Conservation (phyloP, 2,113 vertebrate species). For the Leucopternis melanops region DNA sequence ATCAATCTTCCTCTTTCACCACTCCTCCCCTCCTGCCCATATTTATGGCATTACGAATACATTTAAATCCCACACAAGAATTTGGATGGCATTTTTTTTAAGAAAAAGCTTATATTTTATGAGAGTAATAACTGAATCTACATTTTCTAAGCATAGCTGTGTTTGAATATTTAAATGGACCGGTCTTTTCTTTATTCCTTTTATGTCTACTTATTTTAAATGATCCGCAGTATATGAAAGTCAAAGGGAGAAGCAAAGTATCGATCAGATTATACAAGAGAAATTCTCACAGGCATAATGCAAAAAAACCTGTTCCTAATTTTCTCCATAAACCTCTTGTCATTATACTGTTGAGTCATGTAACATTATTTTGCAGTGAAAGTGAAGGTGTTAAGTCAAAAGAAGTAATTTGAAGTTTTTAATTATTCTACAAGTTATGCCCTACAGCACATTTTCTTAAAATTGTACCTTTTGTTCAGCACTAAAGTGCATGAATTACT, state of each 20-base stretch:
- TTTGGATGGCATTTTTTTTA: neutral
- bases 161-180: neutral
- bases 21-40: neutral
- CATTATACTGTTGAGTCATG: neutral
- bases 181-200: neutral
- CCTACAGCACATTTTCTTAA: slow-evolving; percentile 30
- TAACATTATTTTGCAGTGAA: neutral
- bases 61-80: neutral
- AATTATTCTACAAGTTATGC: slow-evolving; percentile 44
- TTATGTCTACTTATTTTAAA: neutral
- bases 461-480: slow-evolving; percentile 49
- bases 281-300: neutral
- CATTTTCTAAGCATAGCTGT: neutral
- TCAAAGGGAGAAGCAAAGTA: slow-evolving; percentile 3
- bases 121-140: neutral
- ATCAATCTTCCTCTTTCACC: neutral
- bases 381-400: slow-evolving; percentile 29
- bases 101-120: neutral
- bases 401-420: slow-evolving; percentile 41
- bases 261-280: neutral
- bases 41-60: neutral
- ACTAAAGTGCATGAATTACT: slow-evolving; percentile 54
- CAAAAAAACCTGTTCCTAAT: neutral
- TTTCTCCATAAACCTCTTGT: neutral
- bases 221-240: neutral